Percentiles rank a stretch among this genome's conserved stretches.
These are phyloP conservation scores for Apostichopus parvimensis DNA, from an alignment of 35 echinoderm and acorn worm genomes.

Conservation along the genomic window DNA sequence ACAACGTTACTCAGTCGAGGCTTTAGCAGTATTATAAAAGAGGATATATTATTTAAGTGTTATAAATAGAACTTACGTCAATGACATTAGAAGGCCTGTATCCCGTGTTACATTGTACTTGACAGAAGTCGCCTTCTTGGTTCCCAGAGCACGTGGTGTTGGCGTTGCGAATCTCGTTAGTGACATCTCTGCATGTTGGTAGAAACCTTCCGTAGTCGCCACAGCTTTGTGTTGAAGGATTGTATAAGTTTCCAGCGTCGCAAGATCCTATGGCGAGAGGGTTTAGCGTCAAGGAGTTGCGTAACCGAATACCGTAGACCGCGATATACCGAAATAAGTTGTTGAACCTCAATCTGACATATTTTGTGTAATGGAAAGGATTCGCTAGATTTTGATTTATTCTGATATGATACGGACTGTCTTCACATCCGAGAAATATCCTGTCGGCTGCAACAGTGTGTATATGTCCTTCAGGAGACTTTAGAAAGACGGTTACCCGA, in stretches of 20 bases:
- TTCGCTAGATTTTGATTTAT: constrained; percentile 78
- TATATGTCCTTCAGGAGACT: constrained; percentile 47
- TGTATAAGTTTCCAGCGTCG: constrained; percentile 57
- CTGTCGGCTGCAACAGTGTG: constrained; percentile 36
- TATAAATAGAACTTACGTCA: constrained; percentile 46
- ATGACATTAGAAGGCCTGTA: constrained; percentile 53
- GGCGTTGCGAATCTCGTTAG: constrained; percentile 29
- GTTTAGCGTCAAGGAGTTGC: constrained; percentile 63
- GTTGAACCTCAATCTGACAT: constrained; percentile 59
- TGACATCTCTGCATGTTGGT: constrained; percentile 48
- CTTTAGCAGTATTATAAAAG: no score
- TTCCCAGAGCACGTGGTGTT: constrained; percentile 52
- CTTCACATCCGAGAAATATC: constrained; percentile 52
- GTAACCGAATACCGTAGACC: constrained; percentile 74
- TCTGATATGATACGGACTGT: constrained; percentile 76
- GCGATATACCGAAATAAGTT: constrained; percentile 33
- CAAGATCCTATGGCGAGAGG: constrained; percentile 62
- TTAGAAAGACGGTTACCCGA: constrained; percentile 55
- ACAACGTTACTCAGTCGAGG: no score
- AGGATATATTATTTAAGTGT: no score
- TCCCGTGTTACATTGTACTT: constrained; percentile 66
- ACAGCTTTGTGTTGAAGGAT: constrained; percentile 68
- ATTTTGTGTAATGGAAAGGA: constrained; percentile 77
- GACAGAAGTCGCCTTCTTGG: constrained; percentile 75
- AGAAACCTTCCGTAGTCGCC: constrained; percentile 53